phyloP scores from a whole-genome alignment of 2,113 vertebrate species.

The Notechis scutatus region DNA sequence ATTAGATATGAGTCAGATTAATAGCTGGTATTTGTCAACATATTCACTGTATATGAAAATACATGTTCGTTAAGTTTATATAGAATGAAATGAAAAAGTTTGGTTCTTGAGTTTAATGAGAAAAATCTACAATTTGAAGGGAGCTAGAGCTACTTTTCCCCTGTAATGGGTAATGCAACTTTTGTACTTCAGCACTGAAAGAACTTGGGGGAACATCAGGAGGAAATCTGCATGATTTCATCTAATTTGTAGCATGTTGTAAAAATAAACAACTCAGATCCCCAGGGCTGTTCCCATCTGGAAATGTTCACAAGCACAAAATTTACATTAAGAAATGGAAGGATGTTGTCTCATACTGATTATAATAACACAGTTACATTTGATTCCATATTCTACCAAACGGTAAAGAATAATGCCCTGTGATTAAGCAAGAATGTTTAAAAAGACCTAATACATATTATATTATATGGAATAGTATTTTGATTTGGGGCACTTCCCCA shows the following conservation, averaged over 20 bases:
- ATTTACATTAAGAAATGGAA: constrained; percentile 47
- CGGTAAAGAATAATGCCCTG: constrained; percentile 27
- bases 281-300: constrained; percentile 66
- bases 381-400: constrained; percentile 25
- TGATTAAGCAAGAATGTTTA: constrained; percentile 39
- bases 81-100: constrained; percentile 6
- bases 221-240: constrained; percentile 44
- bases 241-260: constrained; percentile 55
- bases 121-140: not conserved
- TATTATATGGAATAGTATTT: not conserved
- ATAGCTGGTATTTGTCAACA: constrained; percentile 62
- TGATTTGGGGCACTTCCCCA: not conserved
- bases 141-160: constrained; percentile 5
- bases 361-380: constrained; percentile 25
- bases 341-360: constrained; percentile 22
- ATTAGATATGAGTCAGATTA: constrained; percentile 63
- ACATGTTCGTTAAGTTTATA: constrained; percentile 12
- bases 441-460: constrained; percentile 22
- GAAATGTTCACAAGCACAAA: constrained; percentile 57
- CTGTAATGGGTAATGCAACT: constrained; percentile 1
- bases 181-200: constrained; percentile 29
- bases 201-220: constrained; percentile 42
- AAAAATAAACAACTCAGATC: constrained; percentile 65
- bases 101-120: constrained; percentile 20
- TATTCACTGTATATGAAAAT: constrained; percentile 49